A percentile compares a stretch with the other conserved stretches of the same genome.
Evolutionary conservation across 1,140 invertebrate species (phyloP).

Genomic region (Solenopsis fugax): DNA sequence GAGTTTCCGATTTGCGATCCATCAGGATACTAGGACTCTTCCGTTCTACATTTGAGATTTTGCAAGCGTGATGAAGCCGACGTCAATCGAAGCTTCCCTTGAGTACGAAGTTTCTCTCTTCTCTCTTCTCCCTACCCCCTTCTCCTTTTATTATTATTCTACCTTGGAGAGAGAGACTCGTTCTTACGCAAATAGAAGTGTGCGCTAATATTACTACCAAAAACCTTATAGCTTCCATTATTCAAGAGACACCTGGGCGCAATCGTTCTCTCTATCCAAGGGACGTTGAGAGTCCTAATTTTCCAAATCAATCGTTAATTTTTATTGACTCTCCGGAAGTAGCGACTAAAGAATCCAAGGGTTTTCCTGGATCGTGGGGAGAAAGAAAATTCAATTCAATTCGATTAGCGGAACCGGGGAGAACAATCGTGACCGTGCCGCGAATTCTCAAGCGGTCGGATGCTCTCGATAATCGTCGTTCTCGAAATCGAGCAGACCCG

Average conservation of each 20-base stretch:
- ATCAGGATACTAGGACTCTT: conserved; percentile 12
- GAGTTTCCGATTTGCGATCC: conserved; percentile 27
- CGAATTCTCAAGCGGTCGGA: conserved; percentile 76
- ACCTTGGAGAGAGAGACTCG: neutral
- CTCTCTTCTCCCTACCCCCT: too few relatives aligned
- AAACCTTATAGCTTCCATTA: conserved; percentile 27
- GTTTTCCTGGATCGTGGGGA: conserved; percentile 57
- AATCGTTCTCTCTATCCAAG: neutral
- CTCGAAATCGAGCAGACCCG: conserved; percentile 11
- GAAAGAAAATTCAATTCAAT: conserved; percentile 81
- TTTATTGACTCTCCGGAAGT: conserved; percentile 73
- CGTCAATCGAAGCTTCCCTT: conserved; percentile 28
- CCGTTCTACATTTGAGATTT: conserved; percentile 53
- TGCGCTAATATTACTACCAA: conserved; percentile 51
- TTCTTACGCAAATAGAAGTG: conserved; percentile 44
- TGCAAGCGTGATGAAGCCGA: conserved; percentile 46
- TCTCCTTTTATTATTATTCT: conserved; percentile 41
- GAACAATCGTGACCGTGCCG: conserved; percentile 74
- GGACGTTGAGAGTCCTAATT: conserved; percentile 33
- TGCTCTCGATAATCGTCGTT: conserved; percentile 55
- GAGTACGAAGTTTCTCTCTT: neutral
- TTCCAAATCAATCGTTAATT: conserved; percentile 77
- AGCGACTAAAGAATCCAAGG: neutral
- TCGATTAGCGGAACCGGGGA: conserved; percentile 75
- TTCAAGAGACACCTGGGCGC: conserved; percentile 34